These are phyloP conservation scores for Argyresthia albistria DNA, from an alignment of 2,888 invertebrate genomes.

Conservation along the genomic window DNA sequence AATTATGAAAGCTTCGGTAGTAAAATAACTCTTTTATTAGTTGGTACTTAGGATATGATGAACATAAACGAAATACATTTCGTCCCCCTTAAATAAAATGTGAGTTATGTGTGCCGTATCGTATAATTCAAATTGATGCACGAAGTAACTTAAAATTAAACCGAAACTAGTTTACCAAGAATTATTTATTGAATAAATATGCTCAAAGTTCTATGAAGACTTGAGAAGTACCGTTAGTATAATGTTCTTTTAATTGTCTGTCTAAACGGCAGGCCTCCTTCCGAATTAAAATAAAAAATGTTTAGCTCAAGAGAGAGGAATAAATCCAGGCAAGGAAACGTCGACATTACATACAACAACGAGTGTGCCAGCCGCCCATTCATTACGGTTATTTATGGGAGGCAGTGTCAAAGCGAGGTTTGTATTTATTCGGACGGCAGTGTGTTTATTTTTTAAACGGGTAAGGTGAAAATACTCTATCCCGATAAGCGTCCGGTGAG, in stretches of 20 bases:
- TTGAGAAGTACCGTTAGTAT: background rate
- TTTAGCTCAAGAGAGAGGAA: slow-evolving; percentile 43
- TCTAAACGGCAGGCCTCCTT: slow-evolving; percentile 29
- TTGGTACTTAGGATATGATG: slow-evolving; percentile 2
- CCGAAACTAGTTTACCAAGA: slow-evolving; percentile 2
- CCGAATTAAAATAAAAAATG: slow-evolving; percentile 40
- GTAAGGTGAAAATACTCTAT: slow-evolving; percentile 53
- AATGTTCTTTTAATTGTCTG: slow-evolving; percentile 8
- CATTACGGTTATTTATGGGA: slow-evolving; percentile 69
- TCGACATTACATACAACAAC: slow-evolving; percentile 60
- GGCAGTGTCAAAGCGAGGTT: slow-evolving; percentile 60
- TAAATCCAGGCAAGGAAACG: slow-evolving; percentile 58
- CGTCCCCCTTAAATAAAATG: slow-evolving; percentile 2
- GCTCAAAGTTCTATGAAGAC: background rate
- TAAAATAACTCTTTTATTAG: background rate
- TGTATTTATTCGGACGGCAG: slow-evolving; percentile 62
- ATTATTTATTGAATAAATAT: too few relatives aligned
- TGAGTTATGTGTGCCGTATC: slow-evolving; percentile 3
- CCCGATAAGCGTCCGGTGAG: slow-evolving; percentile 54
- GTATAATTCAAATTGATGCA: slow-evolving; percentile 8
- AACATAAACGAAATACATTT: slow-evolving; percentile 1
- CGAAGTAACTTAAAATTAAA: slow-evolving; percentile 5
- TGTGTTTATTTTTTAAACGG: slow-evolving; percentile 65
- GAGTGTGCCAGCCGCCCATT: slow-evolving; percentile 59
- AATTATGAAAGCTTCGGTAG: background rate